A percentile compares a stretch with the other conserved stretches of the same genome.
phyloP scores from a whole-genome alignment of 2,888 invertebrate species.

The Automeris io region DNA sequence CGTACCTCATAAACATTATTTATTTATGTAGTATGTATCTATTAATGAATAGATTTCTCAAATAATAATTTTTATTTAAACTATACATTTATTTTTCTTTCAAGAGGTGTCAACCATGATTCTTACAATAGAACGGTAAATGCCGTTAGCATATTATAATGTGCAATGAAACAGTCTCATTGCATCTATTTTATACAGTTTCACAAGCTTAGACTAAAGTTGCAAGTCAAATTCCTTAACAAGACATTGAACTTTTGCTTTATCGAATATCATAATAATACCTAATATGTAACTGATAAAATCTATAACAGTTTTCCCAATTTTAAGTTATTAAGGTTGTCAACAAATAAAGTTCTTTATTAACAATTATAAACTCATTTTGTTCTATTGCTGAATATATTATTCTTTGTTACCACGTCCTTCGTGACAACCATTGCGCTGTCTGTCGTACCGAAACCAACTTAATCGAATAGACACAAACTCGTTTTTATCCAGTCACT shows the following conservation, averaged over 20 bases:
- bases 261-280: no score
- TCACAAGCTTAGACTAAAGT: background rate
- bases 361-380: no score
- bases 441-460: conserved; percentile 13
- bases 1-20: no score
- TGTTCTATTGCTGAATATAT: background rate
- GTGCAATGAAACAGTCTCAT: background rate
- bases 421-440: conserved; percentile 27
- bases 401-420: conserved; percentile 11
- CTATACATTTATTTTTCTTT: background rate
- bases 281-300: no score
- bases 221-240: no score
- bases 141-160: background rate
- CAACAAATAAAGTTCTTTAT: no score
- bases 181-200: background rate
- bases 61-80: no score
- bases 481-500: conserved; percentile 22
- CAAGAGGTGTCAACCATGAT: background rate
- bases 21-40: no score
- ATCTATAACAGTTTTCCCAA: no score
- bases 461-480: conserved; percentile 28
- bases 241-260: no score
- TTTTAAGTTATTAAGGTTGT: no score
- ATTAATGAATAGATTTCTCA: no score
- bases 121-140: background rate